Percentiles rank a stretch among this genome's conserved stretches.
These are phyloP conservation scores for Scaptomyza montana DNA, from an alignment of 1,140 invertebrate species.

Conservation along the genomic window DNA sequence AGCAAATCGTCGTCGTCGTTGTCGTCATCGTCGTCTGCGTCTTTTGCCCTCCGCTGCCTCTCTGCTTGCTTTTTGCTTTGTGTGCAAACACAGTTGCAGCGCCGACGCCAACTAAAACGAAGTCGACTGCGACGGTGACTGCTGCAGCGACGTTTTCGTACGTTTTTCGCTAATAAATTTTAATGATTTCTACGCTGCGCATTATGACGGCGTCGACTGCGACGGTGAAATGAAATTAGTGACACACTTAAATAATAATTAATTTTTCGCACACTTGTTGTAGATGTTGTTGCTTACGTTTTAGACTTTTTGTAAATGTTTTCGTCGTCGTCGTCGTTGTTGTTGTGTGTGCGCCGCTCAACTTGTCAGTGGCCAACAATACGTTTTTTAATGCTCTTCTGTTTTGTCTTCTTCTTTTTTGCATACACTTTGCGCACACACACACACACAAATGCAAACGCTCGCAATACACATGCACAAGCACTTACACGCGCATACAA, in stretches of 20 bases:
- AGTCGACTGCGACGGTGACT: constrained; percentile 12
- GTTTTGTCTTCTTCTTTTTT: constrained; percentile 77
- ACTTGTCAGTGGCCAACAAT: constrained; percentile 64
- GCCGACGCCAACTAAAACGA: constrained; percentile 40
- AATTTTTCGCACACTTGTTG: constrained; percentile 79
- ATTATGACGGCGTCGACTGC: constrained; percentile 27
- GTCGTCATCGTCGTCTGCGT: constrained; percentile 21
- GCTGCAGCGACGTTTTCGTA: constrained; percentile 35
- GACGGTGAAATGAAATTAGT: constrained; percentile 74
- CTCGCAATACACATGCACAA: constrained; percentile 45
- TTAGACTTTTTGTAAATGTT: constrained; percentile 44
- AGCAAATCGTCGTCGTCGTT: constrained; percentile 23
- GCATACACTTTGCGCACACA: constrained; percentile 80
- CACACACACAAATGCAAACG: constrained; percentile 43
- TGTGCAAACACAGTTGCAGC: constrained; percentile 51
- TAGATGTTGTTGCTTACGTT: constrained; percentile 47
- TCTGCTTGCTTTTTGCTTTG: constrained; percentile 36
- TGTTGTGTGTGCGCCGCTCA: constrained; percentile 64
- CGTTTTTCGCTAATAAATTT: constrained; percentile 69
- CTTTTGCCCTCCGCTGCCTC: constrained; percentile 16
- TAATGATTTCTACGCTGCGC: constrained; percentile 77
- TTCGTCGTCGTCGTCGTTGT: constrained; percentile 40
- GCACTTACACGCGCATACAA: constrained; percentile 40
- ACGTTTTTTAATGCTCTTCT: constrained; percentile 75
- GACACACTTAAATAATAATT: constrained; percentile 81